These are phyloP conservation scores for Notolabrus celidotus DNA, from an alignment of 2,797 vertebrate genomes.

Conservation along the genomic window DNA sequence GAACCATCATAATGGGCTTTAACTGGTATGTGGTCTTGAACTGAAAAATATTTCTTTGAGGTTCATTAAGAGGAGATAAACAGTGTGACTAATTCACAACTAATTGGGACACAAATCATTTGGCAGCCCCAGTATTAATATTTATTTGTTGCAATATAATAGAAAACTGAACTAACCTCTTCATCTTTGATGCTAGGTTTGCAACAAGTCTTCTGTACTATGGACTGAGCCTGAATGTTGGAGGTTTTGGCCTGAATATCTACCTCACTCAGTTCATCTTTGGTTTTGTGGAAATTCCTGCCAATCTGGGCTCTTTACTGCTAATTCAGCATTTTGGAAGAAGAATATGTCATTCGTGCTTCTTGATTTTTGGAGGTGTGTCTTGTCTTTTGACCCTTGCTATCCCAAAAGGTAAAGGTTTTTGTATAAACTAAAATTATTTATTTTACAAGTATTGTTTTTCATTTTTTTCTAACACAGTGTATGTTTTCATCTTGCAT, in stretches of 20 bases:
- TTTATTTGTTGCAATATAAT: no score
- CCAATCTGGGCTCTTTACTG: conserved; percentile 80
- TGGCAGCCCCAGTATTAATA: no score
- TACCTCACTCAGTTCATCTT: conserved; percentile 94
- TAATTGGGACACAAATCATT: no score
- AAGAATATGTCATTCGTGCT: conserved; percentile 74
- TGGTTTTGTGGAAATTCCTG: conserved; percentile 87
- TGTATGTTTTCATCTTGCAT: background rate
- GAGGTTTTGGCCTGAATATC: conserved; percentile 91
- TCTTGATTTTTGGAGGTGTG: conserved; percentile 77
- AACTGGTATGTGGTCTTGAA: background rate
- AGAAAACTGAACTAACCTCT: background rate
- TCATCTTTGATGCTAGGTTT: conserved; percentile 84
- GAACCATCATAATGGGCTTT: conserved; percentile 82
- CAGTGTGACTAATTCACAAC: no score
- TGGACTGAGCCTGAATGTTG: conserved; percentile 90
- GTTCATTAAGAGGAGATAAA: no score
- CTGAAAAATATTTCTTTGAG: no score
- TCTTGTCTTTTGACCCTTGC: conserved; percentile 85
- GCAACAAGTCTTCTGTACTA: conserved; percentile 90
- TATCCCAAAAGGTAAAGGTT: conserved; percentile 85
- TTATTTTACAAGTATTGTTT: background rate
- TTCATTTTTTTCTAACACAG: background rate
- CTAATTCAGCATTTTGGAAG: conserved; percentile 86
- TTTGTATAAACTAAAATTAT: background rate